Evolutionary conservation across 2,888 invertebrate species (phyloP), one percentile per base, ranked within the genome.

Genomic region (Hesperia comma): DNA sequence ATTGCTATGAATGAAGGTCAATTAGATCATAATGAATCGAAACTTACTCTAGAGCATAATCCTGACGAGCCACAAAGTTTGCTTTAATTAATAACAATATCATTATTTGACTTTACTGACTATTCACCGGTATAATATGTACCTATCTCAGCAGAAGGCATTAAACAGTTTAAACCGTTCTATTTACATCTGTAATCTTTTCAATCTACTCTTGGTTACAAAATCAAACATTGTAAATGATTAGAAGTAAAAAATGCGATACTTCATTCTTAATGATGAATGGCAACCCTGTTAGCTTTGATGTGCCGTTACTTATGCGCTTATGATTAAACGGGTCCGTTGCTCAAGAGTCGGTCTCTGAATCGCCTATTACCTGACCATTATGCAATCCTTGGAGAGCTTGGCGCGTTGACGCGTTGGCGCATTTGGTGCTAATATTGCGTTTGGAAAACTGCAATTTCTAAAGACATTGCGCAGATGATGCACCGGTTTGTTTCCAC

Each of bases 321-420:
- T 66, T 66, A 66, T 64, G 64, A 64, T 66, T 55, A 66, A 66
- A 61, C 66, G 53, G 61, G 66, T 66, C 60, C 43, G 21, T 66
- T 66, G 60, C 54, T 14, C 55, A 66, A 66, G 43, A 66, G 61
- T 66, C 33, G 51, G 33, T 32, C 60, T 58, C 60, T 43, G 66
- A 64, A 64, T 66, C 66, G 55, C 66, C 66, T 61, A 54, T 64
- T 58, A 55, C 66, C 54, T 66, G 54, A 61, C 66, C 61, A 55
- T 66, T 66, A 55, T 54, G 66, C 66, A 66, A 66, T 54, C 21
- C n/a, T 19, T 57, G 0, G 46, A 15, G 21, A 58, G 41, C 53
- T 26, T 58, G 19, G 51, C 40, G 26, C 21, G 41, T 60, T 15
- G 54, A 51, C 61, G 21, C 19, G 41, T 61, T 55, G 55, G 60